A percentile compares a stretch with the other conserved stretches of the same genome.
These are phyloP conservation scores for Sebastes variabilis DNA, from an alignment of 2,797 vertebrate genomes.

Conservation along the genomic window DNA sequence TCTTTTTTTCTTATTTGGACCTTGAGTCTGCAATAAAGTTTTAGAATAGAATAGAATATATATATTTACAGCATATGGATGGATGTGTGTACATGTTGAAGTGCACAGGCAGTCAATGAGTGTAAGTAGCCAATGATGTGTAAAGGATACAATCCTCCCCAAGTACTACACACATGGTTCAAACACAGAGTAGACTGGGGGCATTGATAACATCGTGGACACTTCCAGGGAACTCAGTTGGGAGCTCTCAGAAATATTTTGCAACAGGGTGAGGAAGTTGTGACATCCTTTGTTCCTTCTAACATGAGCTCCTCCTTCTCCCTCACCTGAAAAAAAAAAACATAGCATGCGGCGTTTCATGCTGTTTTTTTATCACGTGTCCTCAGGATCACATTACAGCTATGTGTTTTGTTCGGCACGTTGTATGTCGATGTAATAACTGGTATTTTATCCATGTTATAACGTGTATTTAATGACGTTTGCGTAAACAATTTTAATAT, in stretches of 20 bases:
- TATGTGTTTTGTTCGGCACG: neutral
- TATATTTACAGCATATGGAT: too few species aligned
- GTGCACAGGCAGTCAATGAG: neutral
- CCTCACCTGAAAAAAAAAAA: conserved; percentile 54
- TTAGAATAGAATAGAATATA: too few species aligned
- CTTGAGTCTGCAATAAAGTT: too few species aligned
- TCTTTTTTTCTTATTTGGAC: too few species aligned
- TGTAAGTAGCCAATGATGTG: neutral
- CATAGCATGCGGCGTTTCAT: neutral
- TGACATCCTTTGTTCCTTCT: conserved; percentile 53
- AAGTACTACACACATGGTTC: neutral
- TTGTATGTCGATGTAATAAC: neutral
- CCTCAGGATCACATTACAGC: neutral
- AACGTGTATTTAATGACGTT: neutral
- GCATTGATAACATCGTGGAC: neutral
- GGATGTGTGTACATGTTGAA: neutral
- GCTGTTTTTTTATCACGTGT: conserved; percentile 32
- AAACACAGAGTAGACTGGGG: neutral
- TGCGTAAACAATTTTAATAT: rapidly evolving
- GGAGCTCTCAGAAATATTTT: conserved; percentile 55
- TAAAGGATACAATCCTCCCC: too few species aligned
- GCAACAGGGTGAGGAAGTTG: conserved; percentile 49
- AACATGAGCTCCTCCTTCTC: conserved; percentile 47
- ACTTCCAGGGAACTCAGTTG: conserved; percentile 20
- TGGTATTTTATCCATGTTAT: neutral